Conservation (phyloP, 23 tunicate species). For the Ciona savignyi region DNA sequence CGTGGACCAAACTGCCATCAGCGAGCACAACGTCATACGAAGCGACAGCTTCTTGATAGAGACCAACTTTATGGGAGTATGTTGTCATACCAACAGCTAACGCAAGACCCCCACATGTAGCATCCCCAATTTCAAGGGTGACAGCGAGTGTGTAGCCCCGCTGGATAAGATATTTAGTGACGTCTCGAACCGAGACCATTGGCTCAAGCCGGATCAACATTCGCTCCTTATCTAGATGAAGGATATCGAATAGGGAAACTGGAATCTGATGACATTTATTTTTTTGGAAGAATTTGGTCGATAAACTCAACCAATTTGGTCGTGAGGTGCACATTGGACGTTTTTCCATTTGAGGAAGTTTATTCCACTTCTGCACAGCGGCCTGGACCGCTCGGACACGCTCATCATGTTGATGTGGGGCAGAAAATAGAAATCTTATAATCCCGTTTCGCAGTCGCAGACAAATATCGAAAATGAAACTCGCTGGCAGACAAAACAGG, state of each 20-base stretch:
- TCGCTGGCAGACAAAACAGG: conserved; percentile 69
- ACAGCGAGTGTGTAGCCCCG: conserved; percentile 69
- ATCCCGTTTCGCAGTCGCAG: conserved; percentile 25
- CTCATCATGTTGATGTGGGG: conserved; percentile 33
- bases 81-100: conserved; percentile 92
- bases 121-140: conserved; percentile 78
- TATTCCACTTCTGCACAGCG: conserved; percentile 45
- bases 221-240: conserved; percentile 36
- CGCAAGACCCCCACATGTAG: conserved; percentile 83
- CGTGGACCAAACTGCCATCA: conserved; percentile 55
- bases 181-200: conserved; percentile 72
- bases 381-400: conserved; percentile 35
- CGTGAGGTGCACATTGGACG: conserved; percentile 61
- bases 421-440: conserved; percentile 15
- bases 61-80: conserved; percentile 64
- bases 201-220: conserved; percentile 63
- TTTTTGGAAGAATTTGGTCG: conserved; percentile 73
- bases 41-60: conserved; percentile 69
- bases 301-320: conserved; percentile 85
- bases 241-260: conserved; percentile 49
- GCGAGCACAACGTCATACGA: conserved; percentile 67
- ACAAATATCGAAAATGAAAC: conserved; percentile 51
- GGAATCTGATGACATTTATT: conserved; percentile 41
- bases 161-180: conserved; percentile 43
- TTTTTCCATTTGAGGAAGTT: conserved; percentile 8